These are phyloP conservation scores for Isurus oxyrinchus DNA, from an alignment of 2,113 vertebrate genomes.

Conservation along the genomic window DNA sequence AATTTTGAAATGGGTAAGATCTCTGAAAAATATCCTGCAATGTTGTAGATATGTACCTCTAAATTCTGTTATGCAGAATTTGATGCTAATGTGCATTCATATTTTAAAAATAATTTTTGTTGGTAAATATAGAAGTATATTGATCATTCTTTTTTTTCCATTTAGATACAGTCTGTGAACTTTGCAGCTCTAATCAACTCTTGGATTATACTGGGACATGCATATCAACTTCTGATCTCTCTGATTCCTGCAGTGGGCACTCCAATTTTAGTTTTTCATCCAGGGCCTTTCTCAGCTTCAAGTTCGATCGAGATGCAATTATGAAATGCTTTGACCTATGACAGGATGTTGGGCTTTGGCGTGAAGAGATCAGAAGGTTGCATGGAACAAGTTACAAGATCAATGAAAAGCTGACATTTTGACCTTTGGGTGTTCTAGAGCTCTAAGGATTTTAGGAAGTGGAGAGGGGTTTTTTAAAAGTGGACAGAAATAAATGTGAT, in stretches of 20 bases:
- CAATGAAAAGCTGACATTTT: conserved; percentile 56
- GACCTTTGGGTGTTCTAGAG: conserved; percentile 61
- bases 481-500: conserved; percentile 56
- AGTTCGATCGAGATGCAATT: conserved; percentile 86
- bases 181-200: conserved; percentile 52
- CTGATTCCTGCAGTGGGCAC: conserved; percentile 60
- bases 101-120: neutral
- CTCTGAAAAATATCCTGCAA: neutral
- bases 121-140: neutral
- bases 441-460: conserved; percentile 38
- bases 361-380: conserved; percentile 40
- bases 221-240: conserved; percentile 43
- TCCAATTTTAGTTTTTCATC: conserved; percentile 69
- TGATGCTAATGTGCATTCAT: neutral
- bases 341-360: conserved; percentile 43
- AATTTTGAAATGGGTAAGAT: conserved; percentile 77
- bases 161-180: conserved; percentile 55
- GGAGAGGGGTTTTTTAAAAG: neutral
- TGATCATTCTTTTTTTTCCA: neutral
- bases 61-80: neutral
- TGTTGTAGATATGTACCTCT: neutral
- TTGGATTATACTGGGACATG: conserved; percentile 48
- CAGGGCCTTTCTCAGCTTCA: conserved; percentile 83
- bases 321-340: conserved; percentile 89
- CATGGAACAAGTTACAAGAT: conserved; percentile 46